phyloP scores from a whole-genome alignment of 2,797 vertebrate genomes.

The Lithobates sylvaticus region DNA sequence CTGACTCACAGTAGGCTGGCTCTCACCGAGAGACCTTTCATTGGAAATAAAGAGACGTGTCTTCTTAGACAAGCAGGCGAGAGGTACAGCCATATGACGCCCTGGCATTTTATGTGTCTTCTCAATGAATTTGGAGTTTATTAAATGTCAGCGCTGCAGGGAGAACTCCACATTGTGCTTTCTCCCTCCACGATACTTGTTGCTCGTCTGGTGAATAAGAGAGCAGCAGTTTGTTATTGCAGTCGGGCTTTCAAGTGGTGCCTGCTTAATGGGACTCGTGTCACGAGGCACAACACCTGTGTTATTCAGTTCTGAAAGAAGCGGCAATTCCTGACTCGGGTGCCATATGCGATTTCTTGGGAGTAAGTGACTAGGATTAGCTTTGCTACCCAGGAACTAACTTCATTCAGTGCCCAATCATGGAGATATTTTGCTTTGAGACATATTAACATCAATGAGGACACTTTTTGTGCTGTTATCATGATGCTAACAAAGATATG shows the following conservation, averaged over 20 bases:
- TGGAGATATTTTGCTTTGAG: no score
- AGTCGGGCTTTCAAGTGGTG: not conserved
- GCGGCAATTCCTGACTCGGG: no score
- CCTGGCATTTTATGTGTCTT: conserved; percentile 45
- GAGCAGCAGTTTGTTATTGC: not conserved
- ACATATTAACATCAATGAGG: no score
- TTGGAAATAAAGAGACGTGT: conserved; percentile 26
- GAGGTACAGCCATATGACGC: not conserved
- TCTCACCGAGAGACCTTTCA: conserved; percentile 1
- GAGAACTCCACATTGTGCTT: not conserved
- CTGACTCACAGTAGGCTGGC: conserved; percentile 45
- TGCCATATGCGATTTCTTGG: no score
- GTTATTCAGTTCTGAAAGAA: no score
- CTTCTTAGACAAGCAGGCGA: conserved; percentile 3
- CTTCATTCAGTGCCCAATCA: no score
- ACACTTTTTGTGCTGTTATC: no score
- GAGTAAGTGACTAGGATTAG: no score
- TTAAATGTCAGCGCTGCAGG: conserved; percentile 46
- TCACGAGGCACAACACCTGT: no score
- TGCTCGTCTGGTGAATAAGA: not conserved
- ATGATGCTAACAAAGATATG: no score
- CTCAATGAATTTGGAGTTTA: conserved; percentile 25
- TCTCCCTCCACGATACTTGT: not conserved
- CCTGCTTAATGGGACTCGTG: not conserved
- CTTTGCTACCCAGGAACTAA: no score